A percentile compares a stretch with the other conserved stretches of the same genome.
phyloP scores from a whole-genome alignment of 2,888 invertebrate genomes.

The Rhagium mordax region DNA sequence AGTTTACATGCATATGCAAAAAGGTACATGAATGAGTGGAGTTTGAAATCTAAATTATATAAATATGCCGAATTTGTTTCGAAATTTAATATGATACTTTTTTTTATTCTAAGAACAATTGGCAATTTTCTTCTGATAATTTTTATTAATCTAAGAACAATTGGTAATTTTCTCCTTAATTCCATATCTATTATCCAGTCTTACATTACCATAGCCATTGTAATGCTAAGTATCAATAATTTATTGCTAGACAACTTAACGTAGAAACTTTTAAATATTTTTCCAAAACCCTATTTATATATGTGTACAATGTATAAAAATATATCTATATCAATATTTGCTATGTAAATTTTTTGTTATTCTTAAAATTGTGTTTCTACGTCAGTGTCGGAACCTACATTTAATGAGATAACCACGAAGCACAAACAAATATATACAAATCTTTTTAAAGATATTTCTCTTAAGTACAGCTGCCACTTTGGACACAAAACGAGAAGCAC shows the following conservation, averaged over 20 bases:
- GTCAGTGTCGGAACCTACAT: slow-evolving; percentile 25
- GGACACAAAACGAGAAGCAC: slow-evolving; percentile 52
- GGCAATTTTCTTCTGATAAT: too few relatives aligned
- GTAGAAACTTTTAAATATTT: neutral
- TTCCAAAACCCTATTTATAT: too few relatives aligned
- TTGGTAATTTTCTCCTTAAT: too few relatives aligned
- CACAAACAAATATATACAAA: slow-evolving; percentile 43
- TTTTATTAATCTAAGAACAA: too few relatives aligned
- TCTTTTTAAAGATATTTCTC: slow-evolving; percentile 33
- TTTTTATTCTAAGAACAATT: too few relatives aligned
- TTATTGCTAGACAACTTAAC: neutral
- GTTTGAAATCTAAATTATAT: too few relatives aligned
- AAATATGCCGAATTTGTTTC: too few relatives aligned
- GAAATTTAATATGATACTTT: too few relatives aligned
- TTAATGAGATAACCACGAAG: slow-evolving; percentile 44
- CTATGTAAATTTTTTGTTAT: neutral
- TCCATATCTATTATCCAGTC: slow-evolving; percentile 4
- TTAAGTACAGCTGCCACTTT: slow-evolving; percentile 56
- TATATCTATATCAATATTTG: neutral
- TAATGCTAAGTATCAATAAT: slow-evolving; percentile 13
- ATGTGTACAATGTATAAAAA: neutral
- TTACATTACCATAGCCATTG: slow-evolving; percentile 54
- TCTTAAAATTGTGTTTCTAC: neutral
- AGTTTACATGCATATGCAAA: too few relatives aligned
- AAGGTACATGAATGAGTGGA: too few relatives aligned